Evolutionary conservation across 2,113 vertebrate genomes (phyloP).

Genomic region (Heloderma charlesbogerti): DNA sequence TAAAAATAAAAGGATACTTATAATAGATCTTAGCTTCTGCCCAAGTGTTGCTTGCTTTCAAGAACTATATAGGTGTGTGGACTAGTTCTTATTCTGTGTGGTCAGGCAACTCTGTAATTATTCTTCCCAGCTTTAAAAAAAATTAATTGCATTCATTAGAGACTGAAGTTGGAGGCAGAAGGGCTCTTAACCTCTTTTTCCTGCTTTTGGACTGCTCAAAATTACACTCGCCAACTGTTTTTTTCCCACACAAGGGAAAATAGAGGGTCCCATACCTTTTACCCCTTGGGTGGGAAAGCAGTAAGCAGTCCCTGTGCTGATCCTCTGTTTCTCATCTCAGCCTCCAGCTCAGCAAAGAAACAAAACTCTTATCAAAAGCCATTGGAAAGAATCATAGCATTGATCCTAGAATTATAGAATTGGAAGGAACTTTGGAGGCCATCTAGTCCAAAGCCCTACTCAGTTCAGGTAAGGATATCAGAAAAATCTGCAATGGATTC

Average conservation of each 20-base stretch:
- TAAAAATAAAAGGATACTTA: not conserved
- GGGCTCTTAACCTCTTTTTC: not conserved
- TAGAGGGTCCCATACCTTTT: not conserved
- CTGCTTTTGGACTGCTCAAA: not conserved
- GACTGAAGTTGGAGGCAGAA: not conserved
- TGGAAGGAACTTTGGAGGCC: no score
- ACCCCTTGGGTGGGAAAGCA: no score
- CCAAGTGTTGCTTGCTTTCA: not conserved
- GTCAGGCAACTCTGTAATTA: not conserved
- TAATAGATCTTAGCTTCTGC: not conserved
- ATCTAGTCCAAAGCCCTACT: no score
- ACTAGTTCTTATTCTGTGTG: not conserved
- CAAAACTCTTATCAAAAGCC: no score
- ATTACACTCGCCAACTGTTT: not conserved
- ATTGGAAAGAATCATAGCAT: no score
- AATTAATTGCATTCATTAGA: not conserved
- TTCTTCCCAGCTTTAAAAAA: not conserved
- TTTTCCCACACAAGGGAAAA: not conserved
- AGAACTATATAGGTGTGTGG: not conserved
- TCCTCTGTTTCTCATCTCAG: no score
- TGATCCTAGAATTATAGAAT: no score
- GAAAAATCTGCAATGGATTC: no score
- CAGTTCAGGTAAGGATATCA: no score
- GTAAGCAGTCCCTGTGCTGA: no score
- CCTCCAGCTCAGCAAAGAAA: no score